Conservation (phyloP, 2,888 invertebrate species). For the Sinopyrophorus schimmeli region DNA sequence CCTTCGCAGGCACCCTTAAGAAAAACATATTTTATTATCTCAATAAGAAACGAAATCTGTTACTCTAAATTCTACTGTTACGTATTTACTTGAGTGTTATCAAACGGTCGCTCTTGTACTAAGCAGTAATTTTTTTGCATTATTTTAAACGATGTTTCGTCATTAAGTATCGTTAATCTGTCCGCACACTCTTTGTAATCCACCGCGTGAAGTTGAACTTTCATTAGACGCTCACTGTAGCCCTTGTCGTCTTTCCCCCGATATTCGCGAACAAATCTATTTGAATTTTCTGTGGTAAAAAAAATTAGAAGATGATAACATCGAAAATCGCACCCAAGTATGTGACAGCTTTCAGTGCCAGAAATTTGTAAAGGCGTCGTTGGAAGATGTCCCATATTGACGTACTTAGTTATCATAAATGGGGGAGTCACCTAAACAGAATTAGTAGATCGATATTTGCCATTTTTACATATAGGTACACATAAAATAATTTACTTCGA, state of each 20-base stretch:
- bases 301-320: neutral
- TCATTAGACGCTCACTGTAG: slow-evolving; percentile 3
- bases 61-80: no score
- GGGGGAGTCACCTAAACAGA: neutral
- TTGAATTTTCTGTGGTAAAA: no score
- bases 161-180: slow-evolving; percentile 1
- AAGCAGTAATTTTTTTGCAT: slow-evolving; percentile 7
- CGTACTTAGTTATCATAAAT: slow-evolving; percentile 3
- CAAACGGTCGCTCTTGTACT: neutral
- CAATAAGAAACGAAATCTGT: neutral
- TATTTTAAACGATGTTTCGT: neutral
- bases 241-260: neutral
- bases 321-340: slow-evolving; percentile 5
- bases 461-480: neutral
- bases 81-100: slow-evolving; percentile 7
- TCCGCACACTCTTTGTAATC: slow-evolving; percentile 7
- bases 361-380: neutral
- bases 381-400: slow-evolving; percentile 1
- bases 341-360: slow-evolving; percentile 9
- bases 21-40: slow-evolving; percentile 3
- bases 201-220: slow-evolving; percentile 6
- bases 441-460: no score
- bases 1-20: slow-evolving; percentile 8
- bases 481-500: slow-evolving; percentile 9
- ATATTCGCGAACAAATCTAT: slow-evolving; percentile 1